Conservation (phyloP, 1,140 invertebrate species). For the Neodiprion virginianus region DNA sequence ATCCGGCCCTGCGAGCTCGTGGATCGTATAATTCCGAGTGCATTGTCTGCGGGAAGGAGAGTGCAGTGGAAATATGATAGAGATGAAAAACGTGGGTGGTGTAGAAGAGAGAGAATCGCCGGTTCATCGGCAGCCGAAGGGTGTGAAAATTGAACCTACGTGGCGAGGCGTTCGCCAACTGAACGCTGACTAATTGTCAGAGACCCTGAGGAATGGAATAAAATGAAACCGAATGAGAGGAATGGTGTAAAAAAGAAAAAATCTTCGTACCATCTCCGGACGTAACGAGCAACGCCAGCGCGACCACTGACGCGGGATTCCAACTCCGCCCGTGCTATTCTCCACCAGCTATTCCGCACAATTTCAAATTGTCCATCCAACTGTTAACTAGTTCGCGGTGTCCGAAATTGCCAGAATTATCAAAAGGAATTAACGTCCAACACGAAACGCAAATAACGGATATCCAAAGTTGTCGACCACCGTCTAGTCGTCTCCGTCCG, state of each 20-base stretch:
- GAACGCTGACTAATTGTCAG: too few species aligned
- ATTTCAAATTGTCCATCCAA: constrained; percentile 49
- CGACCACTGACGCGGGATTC: constrained; percentile 33
- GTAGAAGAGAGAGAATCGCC: too few species aligned
- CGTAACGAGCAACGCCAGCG: constrained; percentile 28
- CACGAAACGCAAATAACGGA: neutral
- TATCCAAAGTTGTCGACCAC: neutral
- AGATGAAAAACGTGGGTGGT: neutral
- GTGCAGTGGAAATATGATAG: neutral
- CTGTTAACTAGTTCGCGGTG: constrained; percentile 45
- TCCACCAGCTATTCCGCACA: constrained; percentile 33
- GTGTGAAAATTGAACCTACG: too few species aligned
- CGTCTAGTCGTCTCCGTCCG: neutral
- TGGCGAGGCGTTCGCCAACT: too few species aligned
- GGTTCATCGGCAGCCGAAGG: too few species aligned
- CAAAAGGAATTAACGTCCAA: constrained; percentile 36
- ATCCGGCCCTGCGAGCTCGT: neutral
- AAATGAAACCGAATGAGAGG: neutral
- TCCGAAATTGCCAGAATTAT: constrained; percentile 31
- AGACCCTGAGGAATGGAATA: too few species aligned
- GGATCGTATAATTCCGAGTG: neutral
- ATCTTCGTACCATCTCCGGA: neutral
- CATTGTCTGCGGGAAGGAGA: neutral
- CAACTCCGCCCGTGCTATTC: constrained; percentile 8
- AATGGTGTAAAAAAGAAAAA: neutral